Base-by-base conservation (phyloP, 2,888 invertebrate genomes). In the Nomada fucata region DNA sequence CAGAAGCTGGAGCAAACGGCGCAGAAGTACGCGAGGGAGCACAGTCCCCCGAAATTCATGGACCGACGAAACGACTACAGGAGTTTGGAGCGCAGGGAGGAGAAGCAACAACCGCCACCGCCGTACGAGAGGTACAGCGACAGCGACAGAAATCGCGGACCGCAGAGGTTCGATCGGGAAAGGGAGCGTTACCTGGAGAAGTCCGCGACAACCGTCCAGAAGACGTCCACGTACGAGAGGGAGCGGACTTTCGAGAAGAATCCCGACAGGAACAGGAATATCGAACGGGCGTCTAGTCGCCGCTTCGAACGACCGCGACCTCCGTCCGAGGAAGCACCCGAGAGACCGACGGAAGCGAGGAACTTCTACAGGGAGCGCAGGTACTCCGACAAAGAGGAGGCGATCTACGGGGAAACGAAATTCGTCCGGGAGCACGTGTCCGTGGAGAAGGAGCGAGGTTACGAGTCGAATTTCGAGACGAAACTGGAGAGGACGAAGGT, bases 1-100 rank as follows among this genome's bases (percentile, higher is more conserved):
- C 94, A 93, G 82, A 93, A 94, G 73, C 85, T 94, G 10, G 94
- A 94, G 75, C 93, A 94, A 76, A 94, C 94, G 0, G 94, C 94
- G 0, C 93, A 93, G 73, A 94, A 93, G 69, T 93, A 94, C 71
- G 94, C 93, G 0, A 86, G 93, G 4, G 93, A 93, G 68, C 92
- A 93, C 67, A 93, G 93, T 59, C 93, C 93, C 0, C 92, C 93
- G 7, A 94, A 94, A 70, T 93, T 92, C 76, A 88, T 91, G 0
- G 93, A 93, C n/a, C 86, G 92, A 3, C 87, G 92, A 52, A 86
- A 78, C 59, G 89, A 90, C 4, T 91, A 91, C 64, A 91, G 90
- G 47, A 92, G 52, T 60, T 63, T 85, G 18, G 82, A 83, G 55
- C 87, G 72, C 18, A 83, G 86, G 2, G 89, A 89, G 29, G 79